phyloP scores from a whole-genome alignment of 2,888 invertebrate genomes.

The Agrochola lota region DNA sequence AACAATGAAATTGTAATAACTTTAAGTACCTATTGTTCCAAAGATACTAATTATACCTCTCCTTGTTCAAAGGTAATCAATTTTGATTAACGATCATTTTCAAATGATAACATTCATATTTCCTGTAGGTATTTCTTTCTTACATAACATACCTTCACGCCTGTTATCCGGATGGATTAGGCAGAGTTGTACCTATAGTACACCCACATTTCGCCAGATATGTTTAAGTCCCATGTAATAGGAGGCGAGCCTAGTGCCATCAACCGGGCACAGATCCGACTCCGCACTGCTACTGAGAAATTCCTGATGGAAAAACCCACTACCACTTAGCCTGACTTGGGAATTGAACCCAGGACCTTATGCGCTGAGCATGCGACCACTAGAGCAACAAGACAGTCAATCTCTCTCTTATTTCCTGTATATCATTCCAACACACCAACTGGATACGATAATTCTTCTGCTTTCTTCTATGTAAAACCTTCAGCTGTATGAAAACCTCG shows the following conservation, averaged over 20 bases:
- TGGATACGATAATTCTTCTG: neutral
- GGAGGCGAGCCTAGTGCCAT: neutral
- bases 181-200: neutral
- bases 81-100: neutral
- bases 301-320: neutral
- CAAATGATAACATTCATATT: constrained; percentile 3
- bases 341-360: neutral
- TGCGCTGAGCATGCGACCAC: neutral
- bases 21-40: constrained; percentile 25
- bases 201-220: neutral
- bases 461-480: neutral
- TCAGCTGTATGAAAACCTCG: neutral
- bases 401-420: neutral
- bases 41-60: neutral
- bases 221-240: neutral
- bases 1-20: constrained; percentile 25
- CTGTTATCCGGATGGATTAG: neutral
- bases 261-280: neutral
- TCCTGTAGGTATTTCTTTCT: neutral
- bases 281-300: neutral
- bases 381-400: neutral
- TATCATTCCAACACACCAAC: neutral
- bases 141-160: neutral
- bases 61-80: constrained; percentile 2
- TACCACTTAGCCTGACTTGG: neutral